Base-by-base conservation (phyloP, 64 coral and sea anemone genomes). In the Actinia tenebrosa region DNA sequence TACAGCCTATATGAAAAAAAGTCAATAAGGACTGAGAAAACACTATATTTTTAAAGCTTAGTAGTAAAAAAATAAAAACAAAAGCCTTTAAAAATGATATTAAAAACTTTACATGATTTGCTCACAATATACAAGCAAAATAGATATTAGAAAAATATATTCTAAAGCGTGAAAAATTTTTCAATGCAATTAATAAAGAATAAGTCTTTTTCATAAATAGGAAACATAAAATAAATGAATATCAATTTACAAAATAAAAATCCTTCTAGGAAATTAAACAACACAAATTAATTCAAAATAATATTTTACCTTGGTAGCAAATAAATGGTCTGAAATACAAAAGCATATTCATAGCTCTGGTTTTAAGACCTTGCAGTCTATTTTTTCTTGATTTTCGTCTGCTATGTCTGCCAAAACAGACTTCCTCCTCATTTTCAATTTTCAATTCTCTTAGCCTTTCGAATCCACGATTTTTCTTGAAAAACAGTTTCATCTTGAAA, bases 251-350 rank as follows among this genome's bases (percentile, higher is more conserved):
- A 66, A 19, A 66, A 66, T 10, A 22, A 66, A 9, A 66, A 22
- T 66, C 1, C 22, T 5, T 66, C 4, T n/a, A 20, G 6, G 18
- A 66, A 66, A 37, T 37, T 37, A 0, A 66, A 23, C 63, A 66
- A 66, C 17, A 66, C 3, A 1, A 69, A 69, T 6, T 22, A 15
- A 75, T 42, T 75, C 13, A 30, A 30, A 9, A 30, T 27, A 42
- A 7, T n/a, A 13, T 75, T 75, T 81, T 81, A 81, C 79, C 79
- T 81, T 53, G 42, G 46, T 81, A 81, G 17, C 79, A 81, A 81
- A 81, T 53, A 22, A 81, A 81, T 53, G 79, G 79, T 53, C 27
- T 81, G 42, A 81, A 81, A 52, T 81, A 53, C 50, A 53, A 53
- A 45, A 81, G 23, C 43, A 81, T 50, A 20, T 81, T 45, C 9